A percentile compares a stretch with the other conserved stretches of the same genome.
These are phyloP conservation scores for Zootermopsis nevadensis DNA, from an alignment of 2,888 invertebrate species.

Conservation along the genomic window DNA sequence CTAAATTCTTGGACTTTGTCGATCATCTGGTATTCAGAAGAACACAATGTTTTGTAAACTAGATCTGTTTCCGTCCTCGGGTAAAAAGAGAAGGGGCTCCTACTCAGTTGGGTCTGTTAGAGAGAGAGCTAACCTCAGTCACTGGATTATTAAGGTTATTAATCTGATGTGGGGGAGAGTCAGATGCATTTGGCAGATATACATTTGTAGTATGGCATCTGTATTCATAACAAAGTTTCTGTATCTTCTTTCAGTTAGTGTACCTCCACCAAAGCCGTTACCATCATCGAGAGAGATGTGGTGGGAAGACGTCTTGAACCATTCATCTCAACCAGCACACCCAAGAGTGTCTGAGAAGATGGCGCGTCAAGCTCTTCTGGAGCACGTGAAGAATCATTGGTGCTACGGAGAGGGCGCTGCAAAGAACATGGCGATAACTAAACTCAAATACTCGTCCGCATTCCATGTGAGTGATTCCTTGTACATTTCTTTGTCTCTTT, in stretches of 20 bases:
- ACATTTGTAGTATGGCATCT: too few species aligned
- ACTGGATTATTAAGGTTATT: too few species aligned
- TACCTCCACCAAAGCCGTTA: neutral
- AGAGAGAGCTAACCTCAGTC: too few species aligned
- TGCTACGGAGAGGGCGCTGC: slow-evolving; percentile 66
- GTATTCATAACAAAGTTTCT: too few species aligned
- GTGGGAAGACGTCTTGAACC: neutral
- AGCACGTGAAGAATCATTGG: slow-evolving; percentile 63
- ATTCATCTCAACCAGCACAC: neutral
- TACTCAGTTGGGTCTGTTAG: too few species aligned
- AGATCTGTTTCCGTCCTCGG: too few species aligned
- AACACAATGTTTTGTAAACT: too few species aligned
- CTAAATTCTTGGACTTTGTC: too few species aligned
- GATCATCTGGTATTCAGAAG: too few species aligned
- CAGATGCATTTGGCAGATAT: too few species aligned
- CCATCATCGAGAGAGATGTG: neutral
- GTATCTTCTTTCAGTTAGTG: slow-evolving; percentile 1
- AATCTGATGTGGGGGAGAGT: too few species aligned
- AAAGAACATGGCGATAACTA: slow-evolving; percentile 63
- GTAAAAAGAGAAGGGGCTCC: too few species aligned
- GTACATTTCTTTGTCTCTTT: neutral
- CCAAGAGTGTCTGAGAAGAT: slow-evolving; percentile 61
- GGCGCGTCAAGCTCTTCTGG: slow-evolving; percentile 63
- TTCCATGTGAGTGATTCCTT: slow-evolving; percentile 63
- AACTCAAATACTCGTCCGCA: slow-evolving; percentile 64